phyloP scores from a whole-genome alignment of 2,797 vertebrate genomes.

The Lepus townsendii region DNA sequence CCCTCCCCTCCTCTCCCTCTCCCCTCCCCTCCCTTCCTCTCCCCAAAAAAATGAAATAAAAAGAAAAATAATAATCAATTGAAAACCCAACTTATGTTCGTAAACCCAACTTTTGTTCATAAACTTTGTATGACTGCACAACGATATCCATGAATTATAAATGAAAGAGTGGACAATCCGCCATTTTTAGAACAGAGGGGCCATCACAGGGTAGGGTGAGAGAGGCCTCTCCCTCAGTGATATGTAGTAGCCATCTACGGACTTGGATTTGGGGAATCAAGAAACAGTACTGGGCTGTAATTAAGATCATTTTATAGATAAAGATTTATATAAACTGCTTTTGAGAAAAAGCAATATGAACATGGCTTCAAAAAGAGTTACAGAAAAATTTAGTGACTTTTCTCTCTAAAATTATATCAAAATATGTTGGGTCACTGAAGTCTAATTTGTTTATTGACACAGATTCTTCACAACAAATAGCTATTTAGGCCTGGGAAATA shows the following conservation, averaged over 20 bases:
- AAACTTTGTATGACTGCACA: fast-evolving
- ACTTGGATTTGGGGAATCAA: not conserved
- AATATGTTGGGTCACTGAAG: not conserved
- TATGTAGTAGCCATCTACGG: not conserved
- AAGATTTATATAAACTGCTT: not conserved
- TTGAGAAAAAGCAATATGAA: not conserved
- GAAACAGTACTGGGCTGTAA: not conserved
- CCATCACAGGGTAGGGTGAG: not conserved
- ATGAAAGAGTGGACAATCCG: not conserved
- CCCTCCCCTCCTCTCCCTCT: too few relatives aligned
- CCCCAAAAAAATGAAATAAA: too few relatives aligned
- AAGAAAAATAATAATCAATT: too few relatives aligned
- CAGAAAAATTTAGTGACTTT: not conserved
- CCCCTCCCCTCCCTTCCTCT: too few relatives aligned
- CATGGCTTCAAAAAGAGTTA: not conserved
- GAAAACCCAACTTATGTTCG: too few relatives aligned
- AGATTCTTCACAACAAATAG: not conserved
- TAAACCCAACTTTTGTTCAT: too few relatives aligned
- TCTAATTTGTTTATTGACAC: not conserved
- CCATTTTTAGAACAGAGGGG: not conserved
- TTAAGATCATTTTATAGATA: not conserved
- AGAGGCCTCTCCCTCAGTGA: fast-evolving
- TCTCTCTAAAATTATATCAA: not conserved
- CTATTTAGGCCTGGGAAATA: not conserved
- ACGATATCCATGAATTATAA: fast-evolving